Evolutionary conservation across 2,113 vertebrate genomes (phyloP).

Genomic region (Phoxinus phoxinus): DNA sequence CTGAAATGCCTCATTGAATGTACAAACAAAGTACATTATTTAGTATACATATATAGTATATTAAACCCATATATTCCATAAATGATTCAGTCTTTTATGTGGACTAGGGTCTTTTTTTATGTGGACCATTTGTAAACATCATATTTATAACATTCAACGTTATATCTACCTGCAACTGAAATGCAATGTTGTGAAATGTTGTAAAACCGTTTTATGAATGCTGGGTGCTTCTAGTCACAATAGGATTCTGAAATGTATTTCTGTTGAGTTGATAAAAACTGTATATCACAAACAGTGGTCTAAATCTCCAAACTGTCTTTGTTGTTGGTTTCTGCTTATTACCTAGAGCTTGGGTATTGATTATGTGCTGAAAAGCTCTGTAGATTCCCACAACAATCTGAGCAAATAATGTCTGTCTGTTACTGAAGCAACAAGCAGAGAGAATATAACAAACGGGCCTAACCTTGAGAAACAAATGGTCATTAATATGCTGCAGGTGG

Average conservation of each 20-base stretch:
- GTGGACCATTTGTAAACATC: neutral
- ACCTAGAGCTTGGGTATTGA: constrained; percentile 50
- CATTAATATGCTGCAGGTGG: constrained; percentile 67
- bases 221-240: neutral
- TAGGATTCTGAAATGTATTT: constrained; percentile 23
- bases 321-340: constrained; percentile 42
- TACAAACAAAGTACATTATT: neutral
- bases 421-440: neutral
- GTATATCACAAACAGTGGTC: neutral
- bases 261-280: neutral
- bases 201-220: neutral
- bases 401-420: neutral
- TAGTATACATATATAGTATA: too few species aligned
- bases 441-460: constrained; percentile 36
- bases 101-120: too few species aligned
- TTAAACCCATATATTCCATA: neutral
- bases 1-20: neutral
- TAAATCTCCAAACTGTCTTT: neutral
- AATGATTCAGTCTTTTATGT: neutral
- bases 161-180: neutral
- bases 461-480: constrained; percentile 63
- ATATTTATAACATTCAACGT: neutral
- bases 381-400: neutral
- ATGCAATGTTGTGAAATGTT: constrained; percentile 3
- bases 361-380: constrained; percentile 45